Percentiles rank a stretch among this genome's conserved stretches.
Conservation (phyloP, 2,888 invertebrate species). For the Xestoiulus laeticollis region DNA sequence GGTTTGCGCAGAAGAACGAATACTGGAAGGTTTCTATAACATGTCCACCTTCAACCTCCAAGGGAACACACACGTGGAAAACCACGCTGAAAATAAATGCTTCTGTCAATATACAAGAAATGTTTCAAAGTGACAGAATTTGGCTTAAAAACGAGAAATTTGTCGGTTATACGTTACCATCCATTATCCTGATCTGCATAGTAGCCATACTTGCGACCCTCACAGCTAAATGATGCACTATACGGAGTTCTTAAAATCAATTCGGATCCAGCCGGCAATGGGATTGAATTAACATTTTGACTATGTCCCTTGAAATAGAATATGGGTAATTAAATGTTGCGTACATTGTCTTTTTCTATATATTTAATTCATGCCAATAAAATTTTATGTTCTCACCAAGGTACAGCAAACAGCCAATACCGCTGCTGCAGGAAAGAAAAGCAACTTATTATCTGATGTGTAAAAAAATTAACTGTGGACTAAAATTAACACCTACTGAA, state of each 20-base stretch:
- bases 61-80: conserved; percentile 57
- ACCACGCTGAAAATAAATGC: conserved; percentile 44
- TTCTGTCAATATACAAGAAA: not conserved
- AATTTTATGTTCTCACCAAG: conserved; percentile 20
- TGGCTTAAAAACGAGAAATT: not conserved
- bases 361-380: not conserved
- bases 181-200: conserved; percentile 9
- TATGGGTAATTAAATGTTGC: not conserved
- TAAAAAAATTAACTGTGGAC: too few species aligned
- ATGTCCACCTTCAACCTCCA: conserved; percentile 53
- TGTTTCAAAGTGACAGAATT: not conserved
- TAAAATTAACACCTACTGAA: too few species aligned
- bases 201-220: conserved; percentile 57
- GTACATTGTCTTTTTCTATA: not conserved
- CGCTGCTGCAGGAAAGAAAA: not conserved
- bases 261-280: conserved; percentile 51
- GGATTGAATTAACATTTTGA: conserved; percentile 22
- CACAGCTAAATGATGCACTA: conserved; percentile 55
- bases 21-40: conserved; percentile 55
- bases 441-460: too few species aligned
- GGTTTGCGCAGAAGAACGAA: conserved; percentile 57
- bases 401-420: not conserved
- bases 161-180: not conserved
- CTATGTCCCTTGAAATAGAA: not conserved
- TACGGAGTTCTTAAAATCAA: conserved; percentile 45